phyloP scores from a whole-genome alignment of 1,140 invertebrate genomes.

The Orussus abietinus region DNA sequence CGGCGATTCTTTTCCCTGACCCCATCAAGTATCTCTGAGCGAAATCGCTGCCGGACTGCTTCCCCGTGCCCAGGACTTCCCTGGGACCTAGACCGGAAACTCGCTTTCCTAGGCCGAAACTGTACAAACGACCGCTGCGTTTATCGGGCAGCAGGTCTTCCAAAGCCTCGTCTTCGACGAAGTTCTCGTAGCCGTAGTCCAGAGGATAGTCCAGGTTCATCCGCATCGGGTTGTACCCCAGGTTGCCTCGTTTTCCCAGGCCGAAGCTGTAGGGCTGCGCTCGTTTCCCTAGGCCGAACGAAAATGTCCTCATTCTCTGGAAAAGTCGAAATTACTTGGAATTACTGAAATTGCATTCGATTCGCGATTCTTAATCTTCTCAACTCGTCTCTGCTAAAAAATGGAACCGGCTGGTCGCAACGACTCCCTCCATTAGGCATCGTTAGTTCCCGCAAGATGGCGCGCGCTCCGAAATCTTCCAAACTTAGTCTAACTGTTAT shows the following conservation, averaged over 20 bases:
- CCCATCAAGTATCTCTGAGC: slow-evolving; percentile 41
- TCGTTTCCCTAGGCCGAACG: slow-evolving; percentile 60
- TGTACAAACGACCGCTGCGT: slow-evolving; percentile 30
- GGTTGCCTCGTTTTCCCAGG: slow-evolving; percentile 44
- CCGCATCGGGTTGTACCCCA: neutral
- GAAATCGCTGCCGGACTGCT: slow-evolving; percentile 25
- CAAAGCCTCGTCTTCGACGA: slow-evolving; percentile 15
- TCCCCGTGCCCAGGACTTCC: slow-evolving; percentile 9
- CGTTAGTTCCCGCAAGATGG: too few species aligned
- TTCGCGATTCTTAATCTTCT: slow-evolving; percentile 6
- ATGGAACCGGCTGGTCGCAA: too few species aligned
- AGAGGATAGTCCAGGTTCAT: slow-evolving; percentile 16
- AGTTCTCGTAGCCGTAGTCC: slow-evolving; percentile 14
- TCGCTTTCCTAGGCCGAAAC: slow-evolving; percentile 47
- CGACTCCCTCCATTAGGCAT: too few species aligned
- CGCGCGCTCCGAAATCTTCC: too few species aligned
- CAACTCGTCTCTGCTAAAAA: neutral
- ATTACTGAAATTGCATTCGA: slow-evolving; percentile 6
- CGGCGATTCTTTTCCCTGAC: slow-evolving; percentile 41
- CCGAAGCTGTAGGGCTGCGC: slow-evolving; percentile 48
- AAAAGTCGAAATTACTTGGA: slow-evolving; percentile 7
- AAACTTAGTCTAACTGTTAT: too few species aligned
- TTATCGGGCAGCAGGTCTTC: slow-evolving; percentile 28
- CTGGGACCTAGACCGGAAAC: slow-evolving; percentile 3
- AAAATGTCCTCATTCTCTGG: slow-evolving; percentile 47